phyloP scores from a whole-genome alignment of 2,888 invertebrate genomes.

The Pegoplata infirma region DNA sequence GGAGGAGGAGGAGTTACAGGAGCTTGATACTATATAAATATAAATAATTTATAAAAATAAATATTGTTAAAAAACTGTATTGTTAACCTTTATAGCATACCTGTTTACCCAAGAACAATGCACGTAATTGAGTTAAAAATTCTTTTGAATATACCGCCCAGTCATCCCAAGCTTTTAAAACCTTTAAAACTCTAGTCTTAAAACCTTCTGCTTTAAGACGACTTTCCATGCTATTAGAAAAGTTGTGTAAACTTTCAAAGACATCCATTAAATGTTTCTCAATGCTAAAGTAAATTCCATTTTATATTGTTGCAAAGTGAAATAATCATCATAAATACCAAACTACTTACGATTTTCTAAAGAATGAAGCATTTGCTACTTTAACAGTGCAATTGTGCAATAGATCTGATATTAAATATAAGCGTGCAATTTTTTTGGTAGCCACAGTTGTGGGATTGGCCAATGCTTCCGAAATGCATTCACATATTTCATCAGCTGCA shows the following conservation, averaged over 20 bases:
- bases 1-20: constrained; percentile 65
- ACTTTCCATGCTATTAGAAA: constrained; percentile 87
- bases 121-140: constrained; percentile 91
- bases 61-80: background rate
- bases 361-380: constrained; percentile 97
- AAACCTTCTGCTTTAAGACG: constrained; percentile 97
- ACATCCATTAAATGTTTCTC: constrained; percentile 89
- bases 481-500: constrained; percentile 96
- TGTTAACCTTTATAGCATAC: constrained; percentile 69
- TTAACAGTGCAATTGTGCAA: constrained; percentile 98
- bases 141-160: constrained; percentile 97
- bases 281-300: constrained; percentile 81
- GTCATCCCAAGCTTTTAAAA: constrained; percentile 98
- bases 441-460: constrained; percentile 87
- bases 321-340: no score
- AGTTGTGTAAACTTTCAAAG: constrained; percentile 85
- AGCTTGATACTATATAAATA: constrained; percentile 24
- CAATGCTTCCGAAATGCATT: constrained; percentile 93
- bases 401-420: constrained; percentile 97
- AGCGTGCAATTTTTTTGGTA: constrained; percentile 92
- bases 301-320: no score
- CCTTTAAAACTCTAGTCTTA: constrained; percentile 91
- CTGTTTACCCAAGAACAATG: constrained; percentile 90
- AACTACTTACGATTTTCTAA: constrained; percentile 86
- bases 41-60: background rate